Evolutionary conservation across 2,113 vertebrate species (phyloP).

Genomic region (Oryzias woworae): DNA sequence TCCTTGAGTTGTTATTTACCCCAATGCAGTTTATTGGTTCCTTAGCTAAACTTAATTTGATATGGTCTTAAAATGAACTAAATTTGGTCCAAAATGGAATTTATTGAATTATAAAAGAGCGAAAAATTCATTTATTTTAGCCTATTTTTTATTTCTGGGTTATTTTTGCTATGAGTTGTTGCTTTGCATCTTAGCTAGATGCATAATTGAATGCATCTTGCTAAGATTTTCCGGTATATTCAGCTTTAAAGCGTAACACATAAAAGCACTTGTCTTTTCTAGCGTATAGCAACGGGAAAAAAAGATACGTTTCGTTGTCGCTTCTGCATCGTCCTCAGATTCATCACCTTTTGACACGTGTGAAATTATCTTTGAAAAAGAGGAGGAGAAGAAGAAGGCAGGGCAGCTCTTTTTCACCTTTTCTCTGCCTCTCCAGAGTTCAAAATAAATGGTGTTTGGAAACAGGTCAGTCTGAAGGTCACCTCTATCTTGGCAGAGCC

Average conservation of each 20-base stretch:
- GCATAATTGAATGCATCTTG: neutral
- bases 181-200: no score
- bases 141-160: no score
- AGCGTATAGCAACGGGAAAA: conserved; percentile 6
- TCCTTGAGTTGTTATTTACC: no score
- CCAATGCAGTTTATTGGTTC: no score
- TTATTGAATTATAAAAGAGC: no score
- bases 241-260: conserved; percentile 4
- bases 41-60: no score
- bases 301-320: conserved; percentile 9
- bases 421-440: conserved; percentile 1
- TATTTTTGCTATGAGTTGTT: no score
- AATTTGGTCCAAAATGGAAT: no score
- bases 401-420: neutral
- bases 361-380: conserved; percentile 22
- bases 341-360: neutral
- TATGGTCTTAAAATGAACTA: no score
- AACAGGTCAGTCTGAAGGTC: conserved; percentile 44
- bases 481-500: conserved; percentile 16
- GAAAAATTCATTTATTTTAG: no score
- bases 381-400: neutral
- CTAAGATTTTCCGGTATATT: neutral
- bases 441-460: conserved; percentile 20
- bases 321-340: conserved; percentile 16
- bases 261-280: conserved; percentile 4